Evolutionary conservation across 2,888 invertebrate species (phyloP), one percentile per base, ranked within the genome.

Genomic region (Cacoxenus indagator): DNA sequence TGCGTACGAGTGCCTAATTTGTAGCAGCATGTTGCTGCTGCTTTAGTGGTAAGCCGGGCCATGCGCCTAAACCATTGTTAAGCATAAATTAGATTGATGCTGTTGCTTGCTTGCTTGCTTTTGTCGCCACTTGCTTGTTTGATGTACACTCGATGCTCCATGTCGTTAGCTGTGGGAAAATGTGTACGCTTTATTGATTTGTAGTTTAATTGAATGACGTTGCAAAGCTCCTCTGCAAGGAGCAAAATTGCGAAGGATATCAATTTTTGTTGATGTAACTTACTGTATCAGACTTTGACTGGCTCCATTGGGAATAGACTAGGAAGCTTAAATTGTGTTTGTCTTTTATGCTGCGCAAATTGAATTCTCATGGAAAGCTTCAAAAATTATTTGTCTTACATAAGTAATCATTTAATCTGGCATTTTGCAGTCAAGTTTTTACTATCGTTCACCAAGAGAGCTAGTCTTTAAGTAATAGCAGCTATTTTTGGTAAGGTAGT

Each of bases 1-100:
- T 48, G 59, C 24, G 19, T 55, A 46, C 37, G 54, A 48, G 46
- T 46, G 26, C 19, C 19, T 24, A 37, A 55, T 65, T 65, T 11
- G 54, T 24, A 55, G 55, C 24, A n/a, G 51, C 54, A 22, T 31
- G 27, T 55, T 37, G 17, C 9, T 6, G 6, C 4, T 54, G 8
- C 11, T 29, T 11, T 14, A 43, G 22, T 27, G 65, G 9, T 11
- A 37, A 37, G 37, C 14, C 14, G 9, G 37, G 37, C 14, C 37
- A 37, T 37, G 37, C 37, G 37, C 37, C 37, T 37, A 4, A 37
- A 37, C 8, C 14, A 14, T 14, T 37, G 37, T 37, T 37, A 14
- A 8, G 37, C 37, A 37, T 37, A 37, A 37, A 37, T 37, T 37
- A 8, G 2, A 37, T 37, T 37, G 37, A 37, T 11, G 8, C n/a